Base-by-base conservation (phyloP, 2,113 vertebrate genomes). In the Ictidomys tridecemlineatus region DNA sequence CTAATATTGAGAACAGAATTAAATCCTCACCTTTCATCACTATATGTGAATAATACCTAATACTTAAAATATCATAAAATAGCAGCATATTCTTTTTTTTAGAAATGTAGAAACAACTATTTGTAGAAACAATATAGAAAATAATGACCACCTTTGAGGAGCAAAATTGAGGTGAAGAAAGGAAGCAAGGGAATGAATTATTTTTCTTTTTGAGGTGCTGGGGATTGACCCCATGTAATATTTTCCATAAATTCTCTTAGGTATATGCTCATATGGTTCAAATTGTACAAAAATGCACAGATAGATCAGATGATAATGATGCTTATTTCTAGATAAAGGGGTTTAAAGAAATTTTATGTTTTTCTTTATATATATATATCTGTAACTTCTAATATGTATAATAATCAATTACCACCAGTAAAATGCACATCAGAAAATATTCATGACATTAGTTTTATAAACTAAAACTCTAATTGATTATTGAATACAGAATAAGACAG, bases 341-440 rank as follows among this genome's bases (percentile, higher is more conserved):
- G 56, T 45, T 80, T 30, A 53, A 65, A 45, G 26, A 22, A 37
- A 83, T 18, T 70, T 67, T 34, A 17, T 53, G 56, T 69, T 89
- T 84, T 51, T 82, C 70, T 67, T 80, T 92, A 51, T 51, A 82
- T 92, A 51, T 51, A 82, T 2, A 53, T 3, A 12, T 89, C 26
- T 42, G 5, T 91, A 56, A 61, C 86, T 89, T 61, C 5, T 16
- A 74, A 17, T 48, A 7, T 85, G 14, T 28, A 37, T 8, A 74
- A 70, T 72, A 90, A 70, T 78, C 70, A 86, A 20, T 2, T 73
- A 91, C 56, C 78, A 87, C 20, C 67, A 93, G 86, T 86, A 83
- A 95, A 76, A 69, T 89, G 56, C 5, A 84, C 14, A 51, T 74
- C 37, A 94, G 37, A 76, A 94, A 95, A 89, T 85, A 89, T 51